Conservation (phyloP, 2,797 vertebrate species). For the Linurgus olivaceus region DNA sequence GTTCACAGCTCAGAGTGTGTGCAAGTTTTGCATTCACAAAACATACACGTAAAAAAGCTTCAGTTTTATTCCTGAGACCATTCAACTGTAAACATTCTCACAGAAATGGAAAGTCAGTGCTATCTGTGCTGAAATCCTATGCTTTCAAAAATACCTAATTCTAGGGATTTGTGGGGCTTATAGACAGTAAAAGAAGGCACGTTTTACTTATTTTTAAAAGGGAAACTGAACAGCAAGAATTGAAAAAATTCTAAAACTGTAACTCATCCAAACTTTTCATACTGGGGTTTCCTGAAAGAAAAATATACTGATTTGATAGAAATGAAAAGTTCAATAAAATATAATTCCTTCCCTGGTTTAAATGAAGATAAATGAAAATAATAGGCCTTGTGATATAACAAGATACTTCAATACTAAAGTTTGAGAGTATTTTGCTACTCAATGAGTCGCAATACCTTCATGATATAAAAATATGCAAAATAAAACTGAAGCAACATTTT, state of each 20-base stretch:
- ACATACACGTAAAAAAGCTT: neutral
- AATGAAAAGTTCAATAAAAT: neutral
- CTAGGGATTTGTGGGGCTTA: neutral
- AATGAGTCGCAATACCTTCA: neutral
- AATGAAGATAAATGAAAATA: neutral
- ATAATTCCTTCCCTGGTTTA: neutral
- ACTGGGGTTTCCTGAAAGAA: neutral
- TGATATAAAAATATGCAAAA: neutral
- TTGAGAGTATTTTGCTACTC: neutral
- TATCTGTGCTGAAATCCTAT: neutral
- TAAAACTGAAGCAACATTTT: neutral
- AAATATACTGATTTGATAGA: neutral
- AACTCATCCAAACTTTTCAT: neutral
- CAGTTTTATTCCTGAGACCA: neutral
- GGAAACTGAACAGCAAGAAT: neutral
- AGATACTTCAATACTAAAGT: neutral
- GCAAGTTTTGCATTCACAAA: conserved; percentile 4
- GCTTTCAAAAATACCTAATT: neutral
- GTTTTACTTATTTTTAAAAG: neutral
- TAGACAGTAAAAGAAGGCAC: neutral
- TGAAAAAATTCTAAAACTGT: neutral
- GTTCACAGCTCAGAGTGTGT: conserved; percentile 16
- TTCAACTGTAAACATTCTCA: conserved; percentile 12
- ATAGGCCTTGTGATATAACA: neutral
- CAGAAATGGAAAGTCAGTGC: neutral